Base-by-base conservation (phyloP, 1,140 invertebrate genomes). In the Harlomillsia oculata region DNA sequence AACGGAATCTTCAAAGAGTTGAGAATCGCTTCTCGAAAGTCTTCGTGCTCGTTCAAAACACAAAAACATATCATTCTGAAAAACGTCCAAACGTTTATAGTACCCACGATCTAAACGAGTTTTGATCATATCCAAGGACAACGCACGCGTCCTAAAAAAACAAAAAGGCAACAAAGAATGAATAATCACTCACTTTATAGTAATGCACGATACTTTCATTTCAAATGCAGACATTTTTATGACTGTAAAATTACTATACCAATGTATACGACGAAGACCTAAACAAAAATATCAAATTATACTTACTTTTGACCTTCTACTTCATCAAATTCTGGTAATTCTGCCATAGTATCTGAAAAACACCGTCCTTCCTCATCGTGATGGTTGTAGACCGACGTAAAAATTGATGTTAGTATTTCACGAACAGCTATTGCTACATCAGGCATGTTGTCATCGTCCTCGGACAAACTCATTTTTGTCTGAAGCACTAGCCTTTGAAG, bases 11-110 rank as follows among this genome's bases (percentile, higher is more conserved):
- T 97, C 89, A 76, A 96, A 93, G 11, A 91, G 81, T 72, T 95
- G 84, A 1, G 92, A 96, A 73, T 97, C 91, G 0, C 87, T 89
- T 4, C 88, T 78, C 0, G 89, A 89, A 2, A 93, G 72, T 56
- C 81, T 80, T 8, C 95, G 78, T 0, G 92, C 92, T 67, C 89
- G 76, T 67, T 96, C 89, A 70, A 97, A 82, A 63, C 95, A 89
- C 8, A 84, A 80, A 70, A 99, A 98, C 65, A 98, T 82, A 69
- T 98, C 95, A 68, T 94, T 89, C 75, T 99, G 96, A 71, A 98
- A 98, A 43, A 83, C 78, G 72, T 99, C 95, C 28, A 99, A 72
- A 21, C 96, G 77, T 63, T 87, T 84, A 70, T 98, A 98, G 14
- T 90, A 78, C 6, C 89, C 88, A 68, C 85, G 80, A 69, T 93